A percentile compares a stretch with the other conserved stretches of the same genome.
Evolutionary conservation across 2,888 invertebrate genomes (phyloP).

Genomic region (Rhodophaea formosa): DNA sequence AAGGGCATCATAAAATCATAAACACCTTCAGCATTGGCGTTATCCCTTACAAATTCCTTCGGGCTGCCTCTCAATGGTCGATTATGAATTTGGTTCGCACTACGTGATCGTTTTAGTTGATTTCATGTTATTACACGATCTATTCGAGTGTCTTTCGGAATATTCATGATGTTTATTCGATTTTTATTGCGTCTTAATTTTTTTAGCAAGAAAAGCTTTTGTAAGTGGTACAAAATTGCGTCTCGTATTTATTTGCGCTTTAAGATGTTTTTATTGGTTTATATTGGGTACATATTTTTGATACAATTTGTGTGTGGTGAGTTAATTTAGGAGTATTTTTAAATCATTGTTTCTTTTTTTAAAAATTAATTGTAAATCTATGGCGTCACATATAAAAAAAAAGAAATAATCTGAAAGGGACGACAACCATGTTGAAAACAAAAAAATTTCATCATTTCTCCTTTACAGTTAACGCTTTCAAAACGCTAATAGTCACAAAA

Average conservation of each 20-base stretch:
- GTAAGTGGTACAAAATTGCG: background rate
- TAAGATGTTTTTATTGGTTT: background rate
- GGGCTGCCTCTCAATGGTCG: constrained; percentile 46
- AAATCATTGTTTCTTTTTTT: no score
- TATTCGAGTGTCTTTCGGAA: constrained; percentile 9
- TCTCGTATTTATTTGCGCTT: background rate
- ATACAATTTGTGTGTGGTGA: no score
- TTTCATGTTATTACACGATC: constrained; percentile 35
- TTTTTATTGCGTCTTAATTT: background rate
- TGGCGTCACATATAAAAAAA: no score
- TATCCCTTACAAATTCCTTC: constrained; percentile 57
- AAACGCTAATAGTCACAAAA: no score
- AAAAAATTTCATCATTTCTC: no score
- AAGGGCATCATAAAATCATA: constrained; percentile 69
- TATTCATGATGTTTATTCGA: constrained; percentile 1
- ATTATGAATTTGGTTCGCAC: constrained; percentile 60
- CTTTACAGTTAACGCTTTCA: no score
- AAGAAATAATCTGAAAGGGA: no score
- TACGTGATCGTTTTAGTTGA: constrained; percentile 48
- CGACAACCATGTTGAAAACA: no score
- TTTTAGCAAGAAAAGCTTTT: background rate
- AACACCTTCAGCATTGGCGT: constrained; percentile 59
- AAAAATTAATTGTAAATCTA: no score
- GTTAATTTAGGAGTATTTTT: no score
- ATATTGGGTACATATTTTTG: no score